Conservation (phyloP, 2,113 vertebrate species). For the Calyptomena viridis region DNA sequence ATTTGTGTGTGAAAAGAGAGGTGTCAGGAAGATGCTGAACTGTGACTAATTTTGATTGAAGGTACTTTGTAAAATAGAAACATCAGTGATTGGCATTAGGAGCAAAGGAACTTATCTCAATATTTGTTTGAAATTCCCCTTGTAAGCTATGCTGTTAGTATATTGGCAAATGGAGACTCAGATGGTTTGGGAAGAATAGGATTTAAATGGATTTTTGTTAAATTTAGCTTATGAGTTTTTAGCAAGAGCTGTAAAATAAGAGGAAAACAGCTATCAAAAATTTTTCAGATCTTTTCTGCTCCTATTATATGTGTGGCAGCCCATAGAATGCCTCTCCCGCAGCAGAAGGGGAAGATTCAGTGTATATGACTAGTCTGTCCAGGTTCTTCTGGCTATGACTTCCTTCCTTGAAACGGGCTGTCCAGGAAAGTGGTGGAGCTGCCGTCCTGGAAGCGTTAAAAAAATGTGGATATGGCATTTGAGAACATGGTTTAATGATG, state of each 20-base stretch:
- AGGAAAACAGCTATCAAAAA: neutral
- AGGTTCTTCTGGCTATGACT: neutral
- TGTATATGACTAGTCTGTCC: neutral
- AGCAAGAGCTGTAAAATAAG: neutral
- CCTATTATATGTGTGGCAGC: neutral
- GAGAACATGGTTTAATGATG: neutral
- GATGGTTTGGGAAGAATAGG: neutral
- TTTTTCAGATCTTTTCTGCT: neutral
- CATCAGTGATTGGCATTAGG: neutral
- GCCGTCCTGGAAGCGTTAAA: neutral
- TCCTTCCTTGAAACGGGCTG: neutral
- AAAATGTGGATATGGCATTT: neutral
- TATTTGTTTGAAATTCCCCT: neutral
- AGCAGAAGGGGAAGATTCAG: neutral
- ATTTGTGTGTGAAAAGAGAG: neutral
- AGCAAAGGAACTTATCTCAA: neutral
- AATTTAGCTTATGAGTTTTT: neutral
- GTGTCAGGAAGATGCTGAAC: neutral
- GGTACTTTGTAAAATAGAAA: neutral
- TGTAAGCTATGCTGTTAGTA: neutral
- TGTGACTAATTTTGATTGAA: neutral
- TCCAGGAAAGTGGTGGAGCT: too few species aligned
- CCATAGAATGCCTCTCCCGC: neutral
- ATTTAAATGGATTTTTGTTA: neutral
- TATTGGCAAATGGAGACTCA: neutral